Evolutionary conservation across 53 echinoderm and acorn worm species (phyloP).

Genomic region (Antedon mediterranea): DNA sequence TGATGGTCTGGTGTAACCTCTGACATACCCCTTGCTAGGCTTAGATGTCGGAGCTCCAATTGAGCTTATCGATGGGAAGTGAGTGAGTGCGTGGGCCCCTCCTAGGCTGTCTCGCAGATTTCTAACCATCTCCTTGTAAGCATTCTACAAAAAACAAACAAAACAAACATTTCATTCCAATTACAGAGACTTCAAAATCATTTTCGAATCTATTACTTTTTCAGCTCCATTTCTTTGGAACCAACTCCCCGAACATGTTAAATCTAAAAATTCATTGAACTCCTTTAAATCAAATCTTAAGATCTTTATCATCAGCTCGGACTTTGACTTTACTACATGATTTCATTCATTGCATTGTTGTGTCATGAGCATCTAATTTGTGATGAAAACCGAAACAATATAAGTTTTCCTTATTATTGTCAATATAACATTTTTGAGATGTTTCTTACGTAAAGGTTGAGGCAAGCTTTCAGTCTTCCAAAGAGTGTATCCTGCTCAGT

Average conservation of each 20-base stretch:
- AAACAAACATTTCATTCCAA: too few species aligned
- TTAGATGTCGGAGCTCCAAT: slow-evolving; percentile 58
- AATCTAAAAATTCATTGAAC: too few species aligned
- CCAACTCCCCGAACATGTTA: too few species aligned
- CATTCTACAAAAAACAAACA: slow-evolving; percentile 31
- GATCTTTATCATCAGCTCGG: too few species aligned
- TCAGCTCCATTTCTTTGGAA: too few species aligned
- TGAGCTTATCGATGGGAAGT: slow-evolving; percentile 94
- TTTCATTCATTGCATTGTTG: too few species aligned
- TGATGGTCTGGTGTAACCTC: slow-evolving; percentile 57
- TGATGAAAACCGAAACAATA: background rate
- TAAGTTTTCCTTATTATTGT: background rate
- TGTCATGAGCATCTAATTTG: too few species aligned
- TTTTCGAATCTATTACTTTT: too few species aligned
- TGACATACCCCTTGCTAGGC: slow-evolving; percentile 36
- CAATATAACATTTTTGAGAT: too few species aligned
- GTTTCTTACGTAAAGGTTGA: slow-evolving; percentile 70
- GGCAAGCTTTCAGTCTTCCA: slow-evolving; percentile 80
- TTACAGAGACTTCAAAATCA: background rate
- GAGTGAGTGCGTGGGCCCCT: slow-evolving; percentile 83
- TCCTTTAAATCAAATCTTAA: too few species aligned
- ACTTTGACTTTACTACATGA: too few species aligned
- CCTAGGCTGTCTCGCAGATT: slow-evolving; percentile 84
- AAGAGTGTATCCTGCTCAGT: slow-evolving; percentile 41
- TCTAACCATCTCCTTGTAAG: slow-evolving; percentile 81